Percentiles rank a stretch among this genome's conserved stretches.
phyloP scores from a whole-genome alignment of 2,113 vertebrate species.

The Diadophis punctatus region DNA sequence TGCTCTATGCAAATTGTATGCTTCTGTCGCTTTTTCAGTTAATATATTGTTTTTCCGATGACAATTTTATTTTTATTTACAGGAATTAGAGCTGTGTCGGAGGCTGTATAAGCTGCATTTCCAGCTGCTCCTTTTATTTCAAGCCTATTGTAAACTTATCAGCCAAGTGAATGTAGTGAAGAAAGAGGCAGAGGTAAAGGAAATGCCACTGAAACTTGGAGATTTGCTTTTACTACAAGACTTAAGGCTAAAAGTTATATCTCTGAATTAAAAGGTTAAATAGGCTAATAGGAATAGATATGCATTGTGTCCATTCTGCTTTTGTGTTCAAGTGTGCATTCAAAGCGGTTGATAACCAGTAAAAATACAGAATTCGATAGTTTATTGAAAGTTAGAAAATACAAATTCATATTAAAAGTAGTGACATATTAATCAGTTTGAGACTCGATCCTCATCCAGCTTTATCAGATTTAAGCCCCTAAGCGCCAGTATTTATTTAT shows the following conservation, averaged over 20 bases:
- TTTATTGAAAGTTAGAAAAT: background rate
- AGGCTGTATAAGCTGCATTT: constrained; percentile 97
- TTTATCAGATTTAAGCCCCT: background rate
- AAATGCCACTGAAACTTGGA: constrained; percentile 26
- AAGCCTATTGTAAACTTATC: constrained; percentile 97
- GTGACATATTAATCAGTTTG: background rate
- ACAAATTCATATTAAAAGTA: background rate
- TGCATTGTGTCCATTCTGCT: background rate
- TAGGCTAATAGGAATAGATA: background rate
- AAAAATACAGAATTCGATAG: background rate
- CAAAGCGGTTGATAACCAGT: background rate
- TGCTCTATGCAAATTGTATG: constrained; percentile 32
- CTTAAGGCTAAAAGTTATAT: constrained; percentile 17
- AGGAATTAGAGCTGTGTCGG: constrained; percentile 97
- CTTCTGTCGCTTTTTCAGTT: constrained; percentile 1
- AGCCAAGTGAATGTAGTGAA: constrained; percentile 90
- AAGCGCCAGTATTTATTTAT: background rate
- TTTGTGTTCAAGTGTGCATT: background rate
- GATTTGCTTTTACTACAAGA: background rate
- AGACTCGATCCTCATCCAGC: background rate
- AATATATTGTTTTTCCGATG: constrained; percentile 9
- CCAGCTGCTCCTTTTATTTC: constrained; percentile 95
- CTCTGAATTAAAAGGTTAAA: constrained; percentile 11
- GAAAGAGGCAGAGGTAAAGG: constrained; percentile 89
- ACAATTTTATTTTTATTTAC: constrained; percentile 37